Base-by-base conservation (phyloP, 2,797 vertebrate species). In the Rhincodon typus region DNA sequence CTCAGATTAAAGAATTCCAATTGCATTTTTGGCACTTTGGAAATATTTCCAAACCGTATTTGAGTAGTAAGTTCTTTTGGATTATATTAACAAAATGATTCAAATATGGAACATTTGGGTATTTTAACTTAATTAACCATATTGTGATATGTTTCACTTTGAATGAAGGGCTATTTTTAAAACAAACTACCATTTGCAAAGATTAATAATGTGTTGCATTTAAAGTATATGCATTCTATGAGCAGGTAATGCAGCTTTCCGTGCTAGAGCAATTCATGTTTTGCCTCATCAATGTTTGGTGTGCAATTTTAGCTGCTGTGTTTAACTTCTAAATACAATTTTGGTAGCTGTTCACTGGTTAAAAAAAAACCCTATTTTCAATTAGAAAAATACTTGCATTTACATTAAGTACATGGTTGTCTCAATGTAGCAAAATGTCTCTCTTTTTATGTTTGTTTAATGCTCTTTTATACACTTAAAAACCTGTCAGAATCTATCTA, bases 11-110 rank as follows among this genome's bases (percentile, higher is more conserved):
- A 66, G 19, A 38, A 66, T 10, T 67, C n/a, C 69, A 69, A 42
- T 62, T 67, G 66, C 66, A 69, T 67, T 93, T 66, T 21, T 42
- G n/a, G 42, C 88, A 38, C 66, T 42, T 66, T 38, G 25, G 90
- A 93, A 93, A 93, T 93, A 93, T 93, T 93, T 34, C 17, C 62
- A 93, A 93, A 66, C 90, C 21, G n/a, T 91, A 67, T 38, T 69
- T 93, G n/a, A 69, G 62, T 93, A 21, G 15, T 15, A 90, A 62
- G 19, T 69, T 42, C 34, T 93, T 67, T 69, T 42, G 7, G 62
- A 15, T 42, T 93, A 69, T 7, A 7, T 93, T 67, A 69, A 62
- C 10, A 27, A 90, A 62, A 34, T 21, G 67, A 93, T 7, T 84
- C 38, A 21, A 66, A 93, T 42, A 93, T 93, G 62, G 69, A 95